These are phyloP conservation scores for Pristiophorus japonicus DNA, from an alignment of 2,113 vertebrate species.

Conservation along the genomic window DNA sequence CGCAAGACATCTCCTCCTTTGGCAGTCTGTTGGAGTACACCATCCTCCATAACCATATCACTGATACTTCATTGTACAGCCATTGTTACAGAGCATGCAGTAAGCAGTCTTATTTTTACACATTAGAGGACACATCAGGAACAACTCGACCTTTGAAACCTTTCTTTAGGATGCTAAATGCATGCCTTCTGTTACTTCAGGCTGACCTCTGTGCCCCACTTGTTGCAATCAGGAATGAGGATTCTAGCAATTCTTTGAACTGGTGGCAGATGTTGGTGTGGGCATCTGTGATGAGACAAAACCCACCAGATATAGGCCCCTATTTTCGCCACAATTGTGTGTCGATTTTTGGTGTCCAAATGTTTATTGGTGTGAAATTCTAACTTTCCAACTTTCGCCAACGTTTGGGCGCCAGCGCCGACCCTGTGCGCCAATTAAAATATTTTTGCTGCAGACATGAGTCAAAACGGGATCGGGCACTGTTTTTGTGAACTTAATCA, in stretches of 20 bases:
- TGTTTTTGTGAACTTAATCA: too few relatives aligned
- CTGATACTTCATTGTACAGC: background rate
- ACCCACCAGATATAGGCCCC: background rate
- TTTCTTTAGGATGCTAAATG: background rate
- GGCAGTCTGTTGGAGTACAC: background rate
- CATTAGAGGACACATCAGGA: background rate
- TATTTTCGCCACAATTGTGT: too few relatives aligned
- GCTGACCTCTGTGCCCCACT: background rate
- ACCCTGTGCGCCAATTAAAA: too few relatives aligned
- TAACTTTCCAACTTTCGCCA: too few relatives aligned
- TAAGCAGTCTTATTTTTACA: background rate
- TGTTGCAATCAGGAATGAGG: background rate
- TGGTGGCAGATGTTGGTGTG: background rate
- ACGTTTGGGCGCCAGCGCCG: too few relatives aligned
- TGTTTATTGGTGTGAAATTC: too few relatives aligned
- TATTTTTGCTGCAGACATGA: too few relatives aligned
- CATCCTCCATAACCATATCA: background rate
- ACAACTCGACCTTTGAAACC: background rate
- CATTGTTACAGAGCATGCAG: background rate
- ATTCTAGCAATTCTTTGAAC: background rate
- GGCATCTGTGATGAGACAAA: background rate
- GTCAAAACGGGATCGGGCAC: too few relatives aligned
- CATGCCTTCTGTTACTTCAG: background rate
- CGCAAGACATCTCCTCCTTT: background rate
- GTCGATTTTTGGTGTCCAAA: too few relatives aligned